Conservation (phyloP, 2,888 invertebrate genomes). For the Pharmacophagus antenor region DNA sequence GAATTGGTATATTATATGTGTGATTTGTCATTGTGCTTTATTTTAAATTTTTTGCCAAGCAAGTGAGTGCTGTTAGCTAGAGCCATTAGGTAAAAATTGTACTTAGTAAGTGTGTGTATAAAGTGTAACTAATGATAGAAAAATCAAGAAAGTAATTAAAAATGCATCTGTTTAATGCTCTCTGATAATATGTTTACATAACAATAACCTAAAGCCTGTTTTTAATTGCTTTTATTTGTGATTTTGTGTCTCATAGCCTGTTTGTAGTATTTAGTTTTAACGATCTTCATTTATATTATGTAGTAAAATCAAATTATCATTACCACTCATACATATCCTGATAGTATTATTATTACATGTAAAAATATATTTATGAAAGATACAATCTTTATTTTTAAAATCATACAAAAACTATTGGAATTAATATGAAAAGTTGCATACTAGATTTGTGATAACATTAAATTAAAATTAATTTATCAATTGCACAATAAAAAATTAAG, state of each 20-base stretch:
- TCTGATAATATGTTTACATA: background rate
- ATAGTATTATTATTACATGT: background rate
- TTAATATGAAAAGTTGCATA: too few species aligned
- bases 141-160: slow-evolving; percentile 7
- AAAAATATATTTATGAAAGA: background rate
- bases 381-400: too few species aligned
- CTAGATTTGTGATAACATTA: too few species aligned
- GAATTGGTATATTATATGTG: slow-evolving; percentile 83
- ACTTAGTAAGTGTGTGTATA: slow-evolving; percentile 13
- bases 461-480: background rate
- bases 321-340: background rate
- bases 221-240: slow-evolving; percentile 8
- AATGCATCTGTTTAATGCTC: background rate
- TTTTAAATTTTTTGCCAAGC: slow-evolving; percentile 46
- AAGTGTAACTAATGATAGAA: background rate
- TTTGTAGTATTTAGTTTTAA: slow-evolving; percentile 1
- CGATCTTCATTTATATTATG: background rate
- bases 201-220: background rate
- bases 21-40: slow-evolving; percentile 65
- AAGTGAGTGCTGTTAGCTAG: slow-evolving; percentile 22
- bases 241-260: slow-evolving; percentile 5
- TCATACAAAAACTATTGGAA: too few species aligned
- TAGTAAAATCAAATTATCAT: background rate
- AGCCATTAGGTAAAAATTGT: slow-evolving; percentile 7
- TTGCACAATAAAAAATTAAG: background rate